Percentiles rank a stretch among this genome's conserved stretches.
Evolutionary conservation across 2,113 vertebrate genomes (phyloP).

Genomic region (Theristicus caerulescens): DNA sequence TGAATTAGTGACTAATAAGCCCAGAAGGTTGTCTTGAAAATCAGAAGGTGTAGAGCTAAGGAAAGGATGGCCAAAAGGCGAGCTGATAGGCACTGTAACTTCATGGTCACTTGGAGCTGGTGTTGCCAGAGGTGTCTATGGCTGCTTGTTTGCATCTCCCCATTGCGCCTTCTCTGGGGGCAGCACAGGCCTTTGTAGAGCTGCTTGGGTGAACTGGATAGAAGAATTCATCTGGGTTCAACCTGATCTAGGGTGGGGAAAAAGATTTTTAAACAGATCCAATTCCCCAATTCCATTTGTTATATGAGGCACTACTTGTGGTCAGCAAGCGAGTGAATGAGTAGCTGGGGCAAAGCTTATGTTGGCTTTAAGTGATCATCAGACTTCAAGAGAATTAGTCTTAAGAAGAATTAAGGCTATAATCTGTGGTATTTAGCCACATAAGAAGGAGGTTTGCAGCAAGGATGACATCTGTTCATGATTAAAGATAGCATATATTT

Average conservation of each 20-base stretch:
- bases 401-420: background rate
- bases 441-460: background rate
- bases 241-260: rapidly evolving
- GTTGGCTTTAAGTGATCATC: background rate
- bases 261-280: background rate
- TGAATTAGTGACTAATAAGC: background rate
- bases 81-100: background rate
- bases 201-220: background rate
- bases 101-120: background rate
- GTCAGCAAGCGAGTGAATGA: background rate
- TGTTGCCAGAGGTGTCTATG: background rate
- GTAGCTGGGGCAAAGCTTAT: background rate
- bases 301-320: background rate
- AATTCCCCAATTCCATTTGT: rapidly evolving
- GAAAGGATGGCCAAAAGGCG: background rate
- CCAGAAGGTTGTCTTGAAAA: background rate
- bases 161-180: background rate
- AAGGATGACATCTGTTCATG: background rate
- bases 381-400: background rate
- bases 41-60: background rate
- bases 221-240: background rate
- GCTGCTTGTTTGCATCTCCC: background rate
- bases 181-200: background rate
- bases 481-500: background rate
- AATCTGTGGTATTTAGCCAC: background rate